Percentiles rank a stretch among this genome's conserved stretches.
Conservation (phyloP, 1,140 invertebrate species). For the Lucilia cuprina region DNA sequence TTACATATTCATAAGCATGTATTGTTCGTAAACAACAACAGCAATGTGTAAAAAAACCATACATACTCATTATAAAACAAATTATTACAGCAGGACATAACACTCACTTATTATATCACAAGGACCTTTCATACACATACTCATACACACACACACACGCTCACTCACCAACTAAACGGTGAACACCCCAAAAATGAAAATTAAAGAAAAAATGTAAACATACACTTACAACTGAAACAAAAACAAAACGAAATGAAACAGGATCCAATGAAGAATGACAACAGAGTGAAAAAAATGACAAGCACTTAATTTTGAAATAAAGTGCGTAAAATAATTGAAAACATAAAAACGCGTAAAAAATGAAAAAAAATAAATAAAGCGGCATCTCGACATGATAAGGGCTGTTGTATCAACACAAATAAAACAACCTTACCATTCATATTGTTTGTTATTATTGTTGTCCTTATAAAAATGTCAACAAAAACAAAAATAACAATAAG, state of each 20-base stretch:
- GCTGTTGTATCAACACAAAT: constrained; percentile 29
- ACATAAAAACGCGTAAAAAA: constrained; percentile 23
- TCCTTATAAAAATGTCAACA: constrained; percentile 35
- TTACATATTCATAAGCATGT: neutral
- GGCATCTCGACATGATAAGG: constrained; percentile 29
- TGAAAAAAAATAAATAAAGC: neutral
- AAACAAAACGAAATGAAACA: neutral
- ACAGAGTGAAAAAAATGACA: constrained; percentile 22
- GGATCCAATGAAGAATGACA: neutral
- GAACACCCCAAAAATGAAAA: neutral
- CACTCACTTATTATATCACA: constrained; percentile 12
- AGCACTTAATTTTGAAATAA: constrained; percentile 37
- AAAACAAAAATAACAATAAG: neutral
- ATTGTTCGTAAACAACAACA: neutral
- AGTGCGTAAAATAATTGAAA: constrained; percentile 35
- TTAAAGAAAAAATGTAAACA: neutral
- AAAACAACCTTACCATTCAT: neutral
- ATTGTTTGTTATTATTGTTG: constrained; percentile 6
- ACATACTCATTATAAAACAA: constrained; percentile 17
- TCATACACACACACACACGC: too few relatives aligned
- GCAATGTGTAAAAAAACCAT: neutral
- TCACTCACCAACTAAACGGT: neutral
- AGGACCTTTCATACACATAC: neutral
- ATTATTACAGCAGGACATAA: constrained; percentile 27
- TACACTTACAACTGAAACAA: neutral